Evolutionary conservation across 2,113 vertebrate species (phyloP), one percentile per base, ranked within the genome.

Genomic region (Eudyptes chrysolophus): DNA sequence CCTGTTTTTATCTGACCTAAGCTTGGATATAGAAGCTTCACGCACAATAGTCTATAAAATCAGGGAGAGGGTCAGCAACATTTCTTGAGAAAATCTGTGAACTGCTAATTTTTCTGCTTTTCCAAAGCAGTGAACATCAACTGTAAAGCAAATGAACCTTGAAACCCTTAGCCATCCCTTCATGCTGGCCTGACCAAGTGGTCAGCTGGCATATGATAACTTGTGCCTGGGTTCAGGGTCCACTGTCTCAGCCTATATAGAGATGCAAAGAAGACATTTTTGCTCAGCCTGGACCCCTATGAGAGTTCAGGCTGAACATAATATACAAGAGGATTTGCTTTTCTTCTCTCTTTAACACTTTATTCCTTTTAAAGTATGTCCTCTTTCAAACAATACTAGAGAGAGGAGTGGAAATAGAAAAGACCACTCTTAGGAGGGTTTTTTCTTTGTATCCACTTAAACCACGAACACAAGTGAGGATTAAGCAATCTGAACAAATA

Each of bases 401-500:
- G 25, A n/a, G 42, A 92, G 58, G 81, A 71, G 30, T 71, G 40
- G 65, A 87, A 93, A 55, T 61, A 71, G 27, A 89, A 75, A 89
- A 92, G 49, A 89, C 16, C 36, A 65, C 5, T 90, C 26, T 74
- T 91, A 79, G 29, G 61, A 70, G 19, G 21, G 3, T 19, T 76
- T 96, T 81, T 93, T 64, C 62, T 84, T 87, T 90, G 70, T 92
- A 80, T 77, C 66, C 88, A 84, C 82, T 96, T 87, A 92, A 96
- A 78, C 27, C 84, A 90, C 89, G 89, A 96, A 93, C 32, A 65
- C 80, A 97, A 98, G 88, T 96, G 92, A 91, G 97, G 89, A 96
- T 98, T 97, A 98, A 97, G 77, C 71, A 92, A 52, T 87, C 80
- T 86, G 93, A 91, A 97, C 75, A 98, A 97, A 95, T 46, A 80